Evolutionary conservation across 2,797 vertebrate species (phyloP).

Genomic region (Pangasius krempfi): DNA sequence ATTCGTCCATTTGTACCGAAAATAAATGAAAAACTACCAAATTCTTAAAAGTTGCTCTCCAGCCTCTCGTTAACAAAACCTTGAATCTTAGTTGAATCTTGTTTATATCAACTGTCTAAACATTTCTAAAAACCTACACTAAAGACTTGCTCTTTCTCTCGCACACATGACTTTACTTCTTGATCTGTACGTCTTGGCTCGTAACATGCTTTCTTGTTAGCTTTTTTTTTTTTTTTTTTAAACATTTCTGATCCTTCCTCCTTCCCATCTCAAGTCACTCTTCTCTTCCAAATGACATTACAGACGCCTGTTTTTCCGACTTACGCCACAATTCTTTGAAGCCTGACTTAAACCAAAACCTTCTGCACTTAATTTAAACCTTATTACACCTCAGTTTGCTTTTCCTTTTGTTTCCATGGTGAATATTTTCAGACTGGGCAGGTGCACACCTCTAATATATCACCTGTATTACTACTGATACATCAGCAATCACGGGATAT

Average conservation of each 20-base stretch:
- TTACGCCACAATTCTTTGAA: constrained; percentile 44
- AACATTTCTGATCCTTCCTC: constrained; percentile 67
- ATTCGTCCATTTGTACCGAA: constrained; percentile 60
- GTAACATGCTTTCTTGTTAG: neutral
- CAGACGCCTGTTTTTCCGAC: constrained; percentile 61
- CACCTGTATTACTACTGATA: neutral
- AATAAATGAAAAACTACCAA: neutral
- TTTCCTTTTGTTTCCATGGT: neutral
- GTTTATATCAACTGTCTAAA: neutral
- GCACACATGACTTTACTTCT: constrained; percentile 34
- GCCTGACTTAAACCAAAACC: constrained; percentile 42
- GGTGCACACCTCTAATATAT: neutral
- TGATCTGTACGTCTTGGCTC: neutral
- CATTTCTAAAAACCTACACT: neutral
- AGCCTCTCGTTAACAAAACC: neutral
- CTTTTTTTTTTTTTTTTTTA: constrained; percentile 33
- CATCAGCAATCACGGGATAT: neutral
- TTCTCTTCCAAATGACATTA: constrained; percentile 59
- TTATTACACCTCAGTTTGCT: constrained; percentile 55
- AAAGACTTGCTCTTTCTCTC: constrained; percentile 41
- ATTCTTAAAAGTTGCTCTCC: neutral
- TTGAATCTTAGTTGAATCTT: neutral
- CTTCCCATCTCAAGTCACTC: constrained; percentile 60
- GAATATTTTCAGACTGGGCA: neutral
- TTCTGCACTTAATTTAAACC: constrained; percentile 55